phyloP scores from a whole-genome alignment of 2,888 invertebrate species.

The Ormyrus thymus region DNA sequence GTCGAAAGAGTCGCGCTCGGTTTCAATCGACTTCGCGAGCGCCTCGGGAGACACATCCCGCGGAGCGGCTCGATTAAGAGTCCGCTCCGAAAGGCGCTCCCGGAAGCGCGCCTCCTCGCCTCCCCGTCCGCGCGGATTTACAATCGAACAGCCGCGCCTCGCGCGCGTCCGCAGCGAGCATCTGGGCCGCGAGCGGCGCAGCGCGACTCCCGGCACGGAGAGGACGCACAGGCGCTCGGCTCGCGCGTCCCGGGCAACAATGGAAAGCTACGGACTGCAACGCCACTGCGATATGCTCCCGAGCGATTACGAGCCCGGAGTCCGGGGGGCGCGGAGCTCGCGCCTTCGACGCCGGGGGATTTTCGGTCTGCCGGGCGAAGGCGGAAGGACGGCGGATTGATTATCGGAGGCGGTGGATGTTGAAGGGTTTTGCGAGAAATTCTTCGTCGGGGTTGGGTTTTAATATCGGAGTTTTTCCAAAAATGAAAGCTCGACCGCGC shows the following conservation, averaged over 20 bases:
- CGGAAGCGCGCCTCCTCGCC: background rate
- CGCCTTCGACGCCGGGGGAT: no score
- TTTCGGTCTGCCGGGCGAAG: no score
- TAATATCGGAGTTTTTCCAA: no score
- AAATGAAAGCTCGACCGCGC: no score
- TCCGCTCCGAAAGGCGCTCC: background rate
- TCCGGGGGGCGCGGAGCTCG: no score
- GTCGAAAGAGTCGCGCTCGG: background rate
- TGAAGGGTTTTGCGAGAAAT: no score
- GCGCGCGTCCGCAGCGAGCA: background rate
- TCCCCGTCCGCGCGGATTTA: background rate
- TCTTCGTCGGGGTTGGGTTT: no score
- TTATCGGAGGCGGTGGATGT: no score
- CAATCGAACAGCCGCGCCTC: background rate
- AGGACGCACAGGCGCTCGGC: background rate
- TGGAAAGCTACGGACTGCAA: slow-evolving; percentile 33
- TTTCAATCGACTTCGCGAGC: background rate
- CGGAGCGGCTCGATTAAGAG: slow-evolving; percentile 2
- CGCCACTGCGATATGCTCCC: slow-evolving; percentile 24
- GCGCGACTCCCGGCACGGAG: background rate
- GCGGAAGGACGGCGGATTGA: no score
- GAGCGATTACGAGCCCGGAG: slow-evolving; percentile 24
- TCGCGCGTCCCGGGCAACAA: background rate
- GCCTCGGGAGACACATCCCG: no score
- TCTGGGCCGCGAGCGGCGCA: background rate